These are phyloP conservation scores for Vipera latastei DNA, from an alignment of 2,797 vertebrate genomes.

Conservation along the genomic window DNA sequence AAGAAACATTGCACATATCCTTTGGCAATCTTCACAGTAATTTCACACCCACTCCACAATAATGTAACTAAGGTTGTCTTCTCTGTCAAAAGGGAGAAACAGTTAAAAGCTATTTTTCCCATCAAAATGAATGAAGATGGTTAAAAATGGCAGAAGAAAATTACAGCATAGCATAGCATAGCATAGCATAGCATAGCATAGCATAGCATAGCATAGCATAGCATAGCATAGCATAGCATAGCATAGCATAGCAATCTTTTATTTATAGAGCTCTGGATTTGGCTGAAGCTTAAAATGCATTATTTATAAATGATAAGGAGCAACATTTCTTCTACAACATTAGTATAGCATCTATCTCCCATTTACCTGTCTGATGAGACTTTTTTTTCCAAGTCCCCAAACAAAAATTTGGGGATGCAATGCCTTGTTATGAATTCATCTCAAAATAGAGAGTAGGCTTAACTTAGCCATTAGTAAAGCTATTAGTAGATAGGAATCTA, in stretches of 20 bases:
- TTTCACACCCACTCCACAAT: background rate
- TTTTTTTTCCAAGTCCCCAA: background rate
- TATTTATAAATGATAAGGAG: background rate
- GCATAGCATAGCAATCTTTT: background rate
- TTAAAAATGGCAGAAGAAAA: background rate
- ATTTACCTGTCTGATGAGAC: background rate
- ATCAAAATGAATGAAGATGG: background rate
- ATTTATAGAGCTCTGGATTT: background rate
- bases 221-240: background rate
- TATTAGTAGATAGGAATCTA: background rate
- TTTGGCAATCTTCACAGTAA: background rate
- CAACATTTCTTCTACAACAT: background rate
- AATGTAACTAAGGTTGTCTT: background rate
- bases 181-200: background rate
- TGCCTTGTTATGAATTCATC: background rate
- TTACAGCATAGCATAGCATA: background rate
- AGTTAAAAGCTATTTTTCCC: background rate
- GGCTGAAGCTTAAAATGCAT: background rate
- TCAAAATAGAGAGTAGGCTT: background rate
- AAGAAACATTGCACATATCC: background rate
- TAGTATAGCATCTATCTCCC: background rate
- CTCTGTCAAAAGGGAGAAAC: background rate
- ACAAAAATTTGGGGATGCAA: background rate
- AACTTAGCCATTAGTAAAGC: background rate
- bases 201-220: background rate